Percentiles rank a stretch among this genome's conserved stretches.
phyloP scores from a whole-genome alignment of 1,140 invertebrate genomes.

The Vanessa tameamea region DNA sequence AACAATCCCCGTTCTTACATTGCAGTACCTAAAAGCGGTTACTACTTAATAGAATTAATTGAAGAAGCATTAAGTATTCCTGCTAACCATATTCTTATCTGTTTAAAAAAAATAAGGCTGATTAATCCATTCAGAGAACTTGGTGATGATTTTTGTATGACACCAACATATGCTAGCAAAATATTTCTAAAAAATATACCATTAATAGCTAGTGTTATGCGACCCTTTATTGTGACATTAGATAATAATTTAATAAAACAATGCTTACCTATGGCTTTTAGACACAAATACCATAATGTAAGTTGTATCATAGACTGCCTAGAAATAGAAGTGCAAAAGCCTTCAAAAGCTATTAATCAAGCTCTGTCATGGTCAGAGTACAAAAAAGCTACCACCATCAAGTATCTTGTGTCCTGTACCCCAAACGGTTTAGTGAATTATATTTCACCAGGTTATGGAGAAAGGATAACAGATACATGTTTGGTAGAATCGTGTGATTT shows the following conservation, averaged over 20 bases:
- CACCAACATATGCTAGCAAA: background rate
- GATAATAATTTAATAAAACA: background rate
- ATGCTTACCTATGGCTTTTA: background rate
- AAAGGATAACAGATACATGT: background rate
- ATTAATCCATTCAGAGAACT: background rate
- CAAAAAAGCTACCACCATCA: background rate
- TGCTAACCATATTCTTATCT: background rate
- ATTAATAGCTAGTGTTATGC: background rate
- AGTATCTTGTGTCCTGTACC: background rate
- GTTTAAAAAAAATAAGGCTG: conserved; percentile 4
- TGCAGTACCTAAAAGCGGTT: conserved; percentile 32
- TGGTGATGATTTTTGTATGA: background rate
- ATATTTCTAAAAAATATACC: conserved; percentile 15
- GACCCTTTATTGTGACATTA: conserved; percentile 10
- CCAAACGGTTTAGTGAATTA: conserved; percentile 10
- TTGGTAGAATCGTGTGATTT: conserved; percentile 5
- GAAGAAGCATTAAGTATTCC: conserved; percentile 22
- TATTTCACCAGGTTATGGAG: background rate
- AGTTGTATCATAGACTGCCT: too few species aligned
- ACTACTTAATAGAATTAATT: conserved; percentile 35
- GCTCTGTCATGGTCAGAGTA: too few species aligned
- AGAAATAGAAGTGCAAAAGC: background rate
- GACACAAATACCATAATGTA: too few species aligned
- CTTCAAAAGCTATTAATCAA: too few species aligned
- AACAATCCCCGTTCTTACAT: conserved; percentile 38